Percentiles rank a stretch among this genome's conserved stretches.
phyloP scores from a whole-genome alignment of 2,113 vertebrate species.

The Ptyas mucosa region DNA sequence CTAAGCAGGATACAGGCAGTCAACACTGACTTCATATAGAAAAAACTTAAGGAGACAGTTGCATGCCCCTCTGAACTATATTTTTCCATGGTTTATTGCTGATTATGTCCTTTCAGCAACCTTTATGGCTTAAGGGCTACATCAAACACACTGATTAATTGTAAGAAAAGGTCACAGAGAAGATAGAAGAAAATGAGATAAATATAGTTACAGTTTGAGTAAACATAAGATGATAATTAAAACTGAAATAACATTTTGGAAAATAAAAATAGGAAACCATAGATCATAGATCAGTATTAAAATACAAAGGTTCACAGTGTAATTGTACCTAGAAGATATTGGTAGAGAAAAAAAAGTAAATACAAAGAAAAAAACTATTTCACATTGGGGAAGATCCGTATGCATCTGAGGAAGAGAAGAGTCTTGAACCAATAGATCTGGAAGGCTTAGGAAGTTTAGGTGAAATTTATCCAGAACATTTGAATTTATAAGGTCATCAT shows the following conservation, averaged over 20 bases:
- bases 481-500: background rate
- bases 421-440: background rate
- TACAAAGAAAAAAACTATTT: background rate
- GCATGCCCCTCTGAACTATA: background rate
- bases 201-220: background rate
- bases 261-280: background rate
- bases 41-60: conserved; percentile 17
- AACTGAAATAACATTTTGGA: conserved; percentile 1
- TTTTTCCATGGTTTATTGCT: background rate
- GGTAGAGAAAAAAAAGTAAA: background rate
- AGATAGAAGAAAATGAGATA: background rate
- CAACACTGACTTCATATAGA: conserved; percentile 20
- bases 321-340: background rate
- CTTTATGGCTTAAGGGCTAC: background rate
- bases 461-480: background rate
- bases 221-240: background rate
- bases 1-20: conserved; percentile 2
- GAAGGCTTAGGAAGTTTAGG: background rate
- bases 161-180: conserved; percentile 1
- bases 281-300: background rate
- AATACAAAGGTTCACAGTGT: background rate
- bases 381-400: background rate
- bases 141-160: background rate
- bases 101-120: background rate
- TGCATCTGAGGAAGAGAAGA: background rate